Evolutionary conservation across 1,140 invertebrate species (phyloP), one percentile per base, ranked within the genome.

Genomic region (Cyclargus thomasi): DNA sequence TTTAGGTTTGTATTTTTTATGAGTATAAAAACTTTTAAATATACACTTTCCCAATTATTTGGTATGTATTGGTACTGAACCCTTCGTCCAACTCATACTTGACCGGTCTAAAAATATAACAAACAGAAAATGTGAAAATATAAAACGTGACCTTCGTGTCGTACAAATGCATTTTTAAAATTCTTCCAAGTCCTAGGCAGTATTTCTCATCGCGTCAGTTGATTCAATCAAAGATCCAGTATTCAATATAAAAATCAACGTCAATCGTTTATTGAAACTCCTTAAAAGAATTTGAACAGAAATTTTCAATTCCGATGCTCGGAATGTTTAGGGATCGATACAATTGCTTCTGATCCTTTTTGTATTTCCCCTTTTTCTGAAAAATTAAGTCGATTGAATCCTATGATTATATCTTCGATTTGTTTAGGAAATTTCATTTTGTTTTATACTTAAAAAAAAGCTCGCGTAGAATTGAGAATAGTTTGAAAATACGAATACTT

Each of bases 291-390:
- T 59, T 59, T 59, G 55, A 59, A 59, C 55, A 59, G 20, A 18
- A 21, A 21, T 59, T 59, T 59, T 59, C 55, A 20, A 20, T 59
- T 59, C 55, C 21, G 20, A 59, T 59, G 55, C 18, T 59, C 55
- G 55, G 55, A 59, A 59, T 59, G 18, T 59, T 59, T 59, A 59
- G 18, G 55, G 55, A 20, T 59, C 55, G 55, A 59, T 59, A 18
- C 20, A 59, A 59, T 21, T 59, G 55, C 55, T 59, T 59, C 20
- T 59, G 55, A 59, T 59, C 55, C 55, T 11, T 59, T 59, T 59
- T 59, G 21, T 21, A 18, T 59, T 59, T 59, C 55, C 55, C 55
- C 17, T 21, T 59, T 55, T 59, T 59, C 55, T 59, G 18, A 59
- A 21, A 59, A 21, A 59, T 55, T 20, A 14, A 21, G 55, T 59